Conservation (phyloP, 2,888 invertebrate species). For the Scaptomyza reducta region DNA sequence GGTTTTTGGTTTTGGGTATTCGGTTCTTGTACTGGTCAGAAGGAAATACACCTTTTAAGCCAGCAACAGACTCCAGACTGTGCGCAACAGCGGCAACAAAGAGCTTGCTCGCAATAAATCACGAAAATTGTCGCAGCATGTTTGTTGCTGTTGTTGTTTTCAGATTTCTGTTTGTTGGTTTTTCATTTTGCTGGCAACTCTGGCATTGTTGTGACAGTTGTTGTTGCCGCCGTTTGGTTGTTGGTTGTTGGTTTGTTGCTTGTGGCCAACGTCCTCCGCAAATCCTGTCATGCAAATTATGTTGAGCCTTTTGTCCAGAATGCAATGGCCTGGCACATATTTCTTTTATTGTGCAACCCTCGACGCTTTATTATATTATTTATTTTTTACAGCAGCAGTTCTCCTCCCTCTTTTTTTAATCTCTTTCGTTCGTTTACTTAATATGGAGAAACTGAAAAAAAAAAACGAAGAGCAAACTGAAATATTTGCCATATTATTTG, state of each 20-base stretch:
- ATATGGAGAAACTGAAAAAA: conserved; percentile 12
- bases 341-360: conserved; percentile 44
- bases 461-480: conserved; percentile 8
- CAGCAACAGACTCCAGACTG: conserved; percentile 25
- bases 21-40: conserved; percentile 33
- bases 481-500: conserved; percentile 10
- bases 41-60: conserved; percentile 50
- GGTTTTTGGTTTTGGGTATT: neutral
- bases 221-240: conserved; percentile 11
- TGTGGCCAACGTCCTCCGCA: conserved; percentile 37
- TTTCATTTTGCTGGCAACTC: conserved; percentile 41
- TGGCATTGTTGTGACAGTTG: conserved; percentile 66
- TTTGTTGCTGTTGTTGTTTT: conserved; percentile 20
- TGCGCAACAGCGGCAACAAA: conserved; percentile 13
- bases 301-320: conserved; percentile 57
- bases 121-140: conserved; percentile 54
- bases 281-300: conserved; percentile 65
- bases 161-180: conserved; percentile 7
- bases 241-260: conserved; percentile 17
- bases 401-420: no score
- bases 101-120: conserved; percentile 56
- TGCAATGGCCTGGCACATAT: conserved; percentile 57
- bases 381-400: conserved; percentile 24
- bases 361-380: conserved; percentile 54
- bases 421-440: no score